Base-by-base conservation (phyloP, 2,113 vertebrate genomes). In the Spheniscus mendiculus region DNA sequence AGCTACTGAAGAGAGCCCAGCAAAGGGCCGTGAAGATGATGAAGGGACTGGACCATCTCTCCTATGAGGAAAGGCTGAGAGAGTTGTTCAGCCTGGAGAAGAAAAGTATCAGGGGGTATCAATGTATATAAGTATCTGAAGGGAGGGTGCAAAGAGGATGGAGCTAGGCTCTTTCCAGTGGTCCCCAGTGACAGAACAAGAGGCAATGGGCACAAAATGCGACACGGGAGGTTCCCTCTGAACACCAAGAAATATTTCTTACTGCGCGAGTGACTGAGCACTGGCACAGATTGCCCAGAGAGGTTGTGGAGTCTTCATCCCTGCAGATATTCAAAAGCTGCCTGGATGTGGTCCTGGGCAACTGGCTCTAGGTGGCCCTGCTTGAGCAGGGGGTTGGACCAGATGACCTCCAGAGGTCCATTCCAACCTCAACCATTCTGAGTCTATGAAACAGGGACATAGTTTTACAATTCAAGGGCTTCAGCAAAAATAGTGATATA, bases 131-230 rank as follows among this genome's bases (percentile, higher is more conserved):
- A 45, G 73, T 44, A 72, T 2, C 12, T 19, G 56, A 62, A 45
- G 7, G 26, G 6, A 40, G 4, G 4, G 10, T n/a, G 12, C 21
- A 32, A 53, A 40, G 18, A 65, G 22, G 32, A 34, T 0, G 1
- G 15, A 53, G 14, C 1, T 6, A 38, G 22, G 18, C 11, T 55
- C 29, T 53, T 61, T 61, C 49, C 32, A 47, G 52, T 40, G 12
- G 12, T 45, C 15, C 5, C 12, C 38, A 69, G 45, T 15, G 15
- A 29, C 27, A 53, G 30, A 21, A 59, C 15, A 10, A 80, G 40
- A 40, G 22, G 6, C 12, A 58, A 58, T 9, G 10, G 20, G 14
- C 13, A 58, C 32, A 78, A 71, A 52, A 16, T 12, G 5, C 21
- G 36, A 18, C 13, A 26, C 10, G n/a, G 30, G 20, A 62, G 9